Base-by-base conservation (phyloP, 2,888 invertebrate species). In the Tenthredo notha region DNA sequence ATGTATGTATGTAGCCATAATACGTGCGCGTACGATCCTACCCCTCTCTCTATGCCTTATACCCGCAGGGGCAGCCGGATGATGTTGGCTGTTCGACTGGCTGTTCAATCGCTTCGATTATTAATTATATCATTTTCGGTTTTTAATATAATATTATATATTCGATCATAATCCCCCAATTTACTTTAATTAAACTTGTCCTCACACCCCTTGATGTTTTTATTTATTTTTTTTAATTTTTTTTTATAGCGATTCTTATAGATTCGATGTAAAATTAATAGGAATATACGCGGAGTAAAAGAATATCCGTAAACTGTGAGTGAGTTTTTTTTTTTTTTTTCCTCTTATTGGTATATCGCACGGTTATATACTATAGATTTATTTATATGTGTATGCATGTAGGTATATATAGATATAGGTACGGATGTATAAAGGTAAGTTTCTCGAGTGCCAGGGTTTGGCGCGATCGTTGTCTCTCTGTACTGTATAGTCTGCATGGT, bases 401-500 rank as follows among this genome's bases (percentile, higher is more conserved):
- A 40, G 21, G 29, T 29, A 47, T 47, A 29, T 25, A 25, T 47
- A 75, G 25, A 29, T 12, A 78, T n/a, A 80, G 3, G 58, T 37
- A 37, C 40, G n/a, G 10, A 61, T 33, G 58, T 21, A n/a, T 29
- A 1, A 54, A 50, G 9, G 50, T 54, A 29, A 29, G 77, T n/a
- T 61, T 80, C 80, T 80, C 80, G 21, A 61, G 58, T 50, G 50
- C 77, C n/a, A 18, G 21, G 58, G n/a, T 61, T 40, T 37, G 4
- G 61, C n/a, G 25, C 80, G 58, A 78, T 58, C 78, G 78, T 54
- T 58, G 80, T 61, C 77, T 37, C 75, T 75, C 77, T 10, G 77
- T 75, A 75, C 43, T 75, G 37, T 78, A 78, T 37, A 80, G 61
- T 33, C 50, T 77, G 77, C 77, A 77, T 33, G 77, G 77, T 77